Evolutionary conservation across 2,797 vertebrate species (phyloP).

Genomic region (Chrosomus eos): DNA sequence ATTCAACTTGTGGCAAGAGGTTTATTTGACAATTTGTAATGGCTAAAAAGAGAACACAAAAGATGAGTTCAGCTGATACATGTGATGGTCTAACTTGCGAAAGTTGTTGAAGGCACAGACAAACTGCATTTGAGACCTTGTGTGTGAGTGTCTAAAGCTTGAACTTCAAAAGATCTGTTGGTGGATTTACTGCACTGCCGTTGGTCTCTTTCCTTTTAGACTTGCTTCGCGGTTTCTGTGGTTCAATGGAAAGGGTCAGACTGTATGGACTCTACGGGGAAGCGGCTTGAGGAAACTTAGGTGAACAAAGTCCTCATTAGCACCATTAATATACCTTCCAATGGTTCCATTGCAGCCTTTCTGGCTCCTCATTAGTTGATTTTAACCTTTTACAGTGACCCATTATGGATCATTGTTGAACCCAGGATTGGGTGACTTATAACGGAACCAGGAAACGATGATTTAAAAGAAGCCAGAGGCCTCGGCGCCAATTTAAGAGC

Average conservation of each 20-base stretch:
- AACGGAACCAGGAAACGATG: constrained; percentile 22
- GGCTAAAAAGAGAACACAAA: background rate
- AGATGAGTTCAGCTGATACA: background rate
- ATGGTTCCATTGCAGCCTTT: constrained; percentile 40
- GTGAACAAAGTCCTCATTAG: constrained; percentile 55
- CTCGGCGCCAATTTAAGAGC: constrained; percentile 42
- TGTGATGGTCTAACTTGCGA: background rate
- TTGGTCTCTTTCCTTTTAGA: background rate
- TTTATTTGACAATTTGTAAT: constrained; percentile 11
- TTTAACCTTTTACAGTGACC: constrained; percentile 53
- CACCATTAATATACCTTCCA: constrained; percentile 25
- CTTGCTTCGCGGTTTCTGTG: constrained; percentile 9
- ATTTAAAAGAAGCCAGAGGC: constrained; percentile 20
- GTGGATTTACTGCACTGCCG: constrained; percentile 15
- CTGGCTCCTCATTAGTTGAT: constrained; percentile 36
- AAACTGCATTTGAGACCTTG: background rate
- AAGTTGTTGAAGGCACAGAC: background rate
- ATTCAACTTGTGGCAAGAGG: background rate
- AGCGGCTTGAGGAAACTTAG: constrained; percentile 2
- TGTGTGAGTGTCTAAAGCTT: background rate
- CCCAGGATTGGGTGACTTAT: constrained; percentile 23
- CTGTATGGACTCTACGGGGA: constrained; percentile 5
- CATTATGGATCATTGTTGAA: constrained; percentile 51
- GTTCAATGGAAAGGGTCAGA: constrained; percentile 37
- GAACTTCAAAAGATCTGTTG: constrained; percentile 7